A percentile compares a stretch with the other conserved stretches of the same genome.
Evolutionary conservation across 2,113 vertebrate species (phyloP).

Genomic region (Pungitius pungitius): DNA sequence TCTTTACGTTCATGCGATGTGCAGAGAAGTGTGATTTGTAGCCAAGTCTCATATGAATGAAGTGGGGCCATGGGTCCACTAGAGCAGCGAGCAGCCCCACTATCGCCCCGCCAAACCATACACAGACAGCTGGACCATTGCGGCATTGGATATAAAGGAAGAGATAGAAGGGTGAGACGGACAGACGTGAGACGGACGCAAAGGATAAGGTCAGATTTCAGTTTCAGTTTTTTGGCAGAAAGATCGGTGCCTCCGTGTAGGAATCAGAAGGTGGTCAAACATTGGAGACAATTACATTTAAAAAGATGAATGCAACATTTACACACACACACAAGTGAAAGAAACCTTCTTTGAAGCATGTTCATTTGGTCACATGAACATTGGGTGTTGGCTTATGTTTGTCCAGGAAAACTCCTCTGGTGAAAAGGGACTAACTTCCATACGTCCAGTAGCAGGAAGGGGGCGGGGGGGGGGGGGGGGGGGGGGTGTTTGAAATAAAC

Average conservation of each 20-base stretch:
- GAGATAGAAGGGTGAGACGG: conserved; percentile 27
- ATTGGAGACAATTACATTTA: not conserved
- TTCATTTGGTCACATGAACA: conserved; percentile 25
- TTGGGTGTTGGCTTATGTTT: conserved; percentile 6
- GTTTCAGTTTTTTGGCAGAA: not conserved
- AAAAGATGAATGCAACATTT: not conserved
- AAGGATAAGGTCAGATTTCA: conserved; percentile 26
- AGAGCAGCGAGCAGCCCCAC: conserved; percentile 48
- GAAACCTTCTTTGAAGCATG: not conserved
- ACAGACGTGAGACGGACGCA: conserved; percentile 23
- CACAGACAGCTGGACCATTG: conserved; percentile 36
- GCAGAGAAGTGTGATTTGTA: conserved; percentile 51
- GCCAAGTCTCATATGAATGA: conserved; percentile 40
- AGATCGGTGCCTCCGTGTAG: not conserved
- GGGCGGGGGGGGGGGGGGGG: too few relatives aligned
- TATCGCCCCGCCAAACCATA: conserved; percentile 43
- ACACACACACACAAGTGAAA: not conserved
- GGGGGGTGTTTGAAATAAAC: conserved; percentile 13
- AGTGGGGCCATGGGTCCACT: conserved; percentile 36
- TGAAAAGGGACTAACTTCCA: conserved; percentile 7
- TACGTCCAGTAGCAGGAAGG: conserved; percentile 4
- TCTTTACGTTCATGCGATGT: conserved; percentile 71
- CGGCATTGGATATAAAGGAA: conserved; percentile 14
- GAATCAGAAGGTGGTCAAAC: conserved; percentile 7
- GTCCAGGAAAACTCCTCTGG: not conserved